Evolutionary conservation across 2,113 vertebrate genomes (phyloP).

Genomic region (Percina caprodes): DNA sequence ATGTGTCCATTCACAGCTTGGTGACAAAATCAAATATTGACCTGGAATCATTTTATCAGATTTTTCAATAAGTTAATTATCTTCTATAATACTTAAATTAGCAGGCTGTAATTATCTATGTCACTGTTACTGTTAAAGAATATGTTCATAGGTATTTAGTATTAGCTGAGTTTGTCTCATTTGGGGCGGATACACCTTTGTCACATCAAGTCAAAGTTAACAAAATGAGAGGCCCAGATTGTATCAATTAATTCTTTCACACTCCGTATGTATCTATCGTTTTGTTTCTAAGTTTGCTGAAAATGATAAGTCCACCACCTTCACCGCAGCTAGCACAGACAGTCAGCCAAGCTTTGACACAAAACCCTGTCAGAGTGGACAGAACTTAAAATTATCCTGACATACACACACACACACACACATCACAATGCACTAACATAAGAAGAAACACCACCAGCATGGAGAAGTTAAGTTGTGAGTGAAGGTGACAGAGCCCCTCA

Average conservation of each 20-base stretch:
- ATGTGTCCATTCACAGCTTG: not conserved
- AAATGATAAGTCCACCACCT: conserved; percentile 33
- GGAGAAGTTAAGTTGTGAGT: conserved; percentile 54
- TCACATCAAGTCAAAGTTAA: not conserved
- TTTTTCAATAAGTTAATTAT: not conserved
- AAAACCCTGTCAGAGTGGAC: conserved; percentile 7
- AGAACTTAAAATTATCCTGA: conserved; percentile 3
- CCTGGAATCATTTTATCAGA: not conserved
- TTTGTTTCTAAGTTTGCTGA: conserved; percentile 3
- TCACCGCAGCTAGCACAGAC: conserved; percentile 5
- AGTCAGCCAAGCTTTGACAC: conserved; percentile 10
- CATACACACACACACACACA: conserved; percentile 5
- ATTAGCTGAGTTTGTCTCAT: not conserved
- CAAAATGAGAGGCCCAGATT: conserved; percentile 3
- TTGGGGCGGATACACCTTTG: not conserved
- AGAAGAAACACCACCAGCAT: conserved; percentile 37
- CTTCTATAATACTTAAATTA: not conserved
- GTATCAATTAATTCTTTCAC: not conserved
- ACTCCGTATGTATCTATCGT: not conserved
- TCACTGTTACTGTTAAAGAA: not conserved
- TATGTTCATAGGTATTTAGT: not conserved
- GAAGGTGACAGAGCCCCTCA: conserved; percentile 60
- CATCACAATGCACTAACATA: not conserved
- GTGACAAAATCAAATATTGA: not conserved
- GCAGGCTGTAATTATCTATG: not conserved